Evolutionary conservation across 1,140 invertebrate species (phyloP).

Genomic region (Drosophila kepulauana): DNA sequence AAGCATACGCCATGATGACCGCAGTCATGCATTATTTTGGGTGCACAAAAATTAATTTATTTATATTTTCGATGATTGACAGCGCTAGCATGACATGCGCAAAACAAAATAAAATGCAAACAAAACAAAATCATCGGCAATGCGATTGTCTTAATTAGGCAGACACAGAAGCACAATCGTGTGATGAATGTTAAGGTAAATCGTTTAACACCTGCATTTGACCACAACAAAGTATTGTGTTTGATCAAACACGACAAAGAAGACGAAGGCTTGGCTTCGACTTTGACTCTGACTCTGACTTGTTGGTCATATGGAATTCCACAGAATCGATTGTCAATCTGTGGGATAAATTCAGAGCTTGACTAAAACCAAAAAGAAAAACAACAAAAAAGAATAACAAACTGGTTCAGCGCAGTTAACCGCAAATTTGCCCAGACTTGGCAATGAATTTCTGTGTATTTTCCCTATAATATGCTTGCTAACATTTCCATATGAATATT

Average conservation of each 20-base stretch:
- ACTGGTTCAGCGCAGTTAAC: conserved; percentile 42
- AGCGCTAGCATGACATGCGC: conserved; percentile 16
- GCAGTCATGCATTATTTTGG: background rate
- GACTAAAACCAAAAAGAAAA: conserved; percentile 4
- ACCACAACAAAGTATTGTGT: conserved; percentile 26
- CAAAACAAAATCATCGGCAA: conserved; percentile 3
- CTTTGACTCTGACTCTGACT: conserved; percentile 1
- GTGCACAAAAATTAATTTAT: background rate
- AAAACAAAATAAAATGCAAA: background rate
- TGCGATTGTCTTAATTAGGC: conserved; percentile 31
- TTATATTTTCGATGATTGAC: background rate
- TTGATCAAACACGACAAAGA: conserved; percentile 23
- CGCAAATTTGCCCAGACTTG: conserved; percentile 47
- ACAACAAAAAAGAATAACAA: conserved; percentile 7
- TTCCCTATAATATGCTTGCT: conserved; percentile 17
- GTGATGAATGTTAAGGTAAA: conserved; percentile 35
- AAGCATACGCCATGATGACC: conserved; percentile 8
- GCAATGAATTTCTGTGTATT: conserved; percentile 16
- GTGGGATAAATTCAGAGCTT: background rate
- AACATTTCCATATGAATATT: conserved; percentile 16
- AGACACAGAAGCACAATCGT: conserved; percentile 5
- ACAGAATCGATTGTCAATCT: background rate
- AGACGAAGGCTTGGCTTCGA: conserved; percentile 25
- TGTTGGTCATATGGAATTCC: conserved; percentile 10
- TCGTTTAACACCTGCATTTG: conserved; percentile 48